Evolutionary conservation across 1,140 invertebrate genomes (phyloP).

Genomic region (Lepidostoma basale): DNA sequence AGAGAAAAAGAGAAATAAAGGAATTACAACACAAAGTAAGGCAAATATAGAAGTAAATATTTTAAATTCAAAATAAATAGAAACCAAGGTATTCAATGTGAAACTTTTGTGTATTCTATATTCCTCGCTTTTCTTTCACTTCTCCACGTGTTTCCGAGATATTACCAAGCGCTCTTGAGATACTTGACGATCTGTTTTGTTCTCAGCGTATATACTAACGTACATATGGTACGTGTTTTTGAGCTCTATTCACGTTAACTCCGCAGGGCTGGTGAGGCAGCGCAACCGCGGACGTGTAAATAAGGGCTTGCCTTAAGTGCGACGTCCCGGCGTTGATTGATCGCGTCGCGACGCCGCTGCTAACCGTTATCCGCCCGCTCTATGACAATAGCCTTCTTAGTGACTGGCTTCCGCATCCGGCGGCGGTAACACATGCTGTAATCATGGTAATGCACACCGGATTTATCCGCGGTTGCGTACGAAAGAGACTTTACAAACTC

Average conservation of each 20-base stretch:
- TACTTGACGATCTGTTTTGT: neutral
- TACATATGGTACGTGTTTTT: no score
- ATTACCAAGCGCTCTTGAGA: neutral
- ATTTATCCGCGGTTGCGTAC: neutral
- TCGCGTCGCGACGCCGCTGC: slow-evolving; percentile 29
- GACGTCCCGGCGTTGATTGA: slow-evolving; percentile 36
- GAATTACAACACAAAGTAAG: no score
- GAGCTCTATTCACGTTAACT: neutral
- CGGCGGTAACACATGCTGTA: slow-evolving; percentile 23
- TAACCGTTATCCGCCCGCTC: neutral
- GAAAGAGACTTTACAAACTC: neutral
- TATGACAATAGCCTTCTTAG: slow-evolving; percentile 36
- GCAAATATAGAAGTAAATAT: no score
- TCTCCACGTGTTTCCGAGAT: neutral
- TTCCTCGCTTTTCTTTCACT: no score
- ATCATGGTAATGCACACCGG: slow-evolving; percentile 40
- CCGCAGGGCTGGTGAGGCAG: neutral
- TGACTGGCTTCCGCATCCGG: slow-evolving; percentile 23
- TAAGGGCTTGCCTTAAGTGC: slow-evolving; percentile 21
- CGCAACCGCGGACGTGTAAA: slow-evolving; percentile 4
- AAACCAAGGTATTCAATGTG: neutral
- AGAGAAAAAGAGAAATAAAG: no score
- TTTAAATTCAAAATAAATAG: neutral
- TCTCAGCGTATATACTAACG: neutral
- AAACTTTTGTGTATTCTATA: no score